These are phyloP conservation scores for Linhomoeus sp. DNA, from an alignment of 2,888 invertebrate genomes.

Conservation along the genomic window DNA sequence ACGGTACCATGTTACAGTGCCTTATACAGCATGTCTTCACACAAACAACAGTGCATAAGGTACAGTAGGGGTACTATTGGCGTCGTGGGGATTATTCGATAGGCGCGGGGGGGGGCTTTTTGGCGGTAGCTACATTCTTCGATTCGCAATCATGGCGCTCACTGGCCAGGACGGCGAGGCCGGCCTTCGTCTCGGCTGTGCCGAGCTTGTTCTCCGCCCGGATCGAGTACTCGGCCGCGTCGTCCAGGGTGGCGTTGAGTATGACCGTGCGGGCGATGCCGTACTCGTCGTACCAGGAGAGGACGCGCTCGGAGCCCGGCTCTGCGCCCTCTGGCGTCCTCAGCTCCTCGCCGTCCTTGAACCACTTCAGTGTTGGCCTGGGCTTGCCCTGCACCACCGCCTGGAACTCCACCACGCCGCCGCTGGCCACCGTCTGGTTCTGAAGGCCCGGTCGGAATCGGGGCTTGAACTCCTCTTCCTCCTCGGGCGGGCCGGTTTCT, in stretches of 20 bases:
- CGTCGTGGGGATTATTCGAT: no score
- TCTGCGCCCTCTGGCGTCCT: not conserved
- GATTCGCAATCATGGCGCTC: no score
- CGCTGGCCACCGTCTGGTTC: conserved; percentile 4
- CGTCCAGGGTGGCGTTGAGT: conserved; percentile 22
- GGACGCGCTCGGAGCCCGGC: conserved; percentile 10
- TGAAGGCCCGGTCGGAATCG: conserved; percentile 6
- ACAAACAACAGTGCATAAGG: no score
- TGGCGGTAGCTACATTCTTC: no score
- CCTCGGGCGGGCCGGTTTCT: not conserved
- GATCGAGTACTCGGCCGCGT: conserved; percentile 26
- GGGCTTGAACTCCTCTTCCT: not conserved
- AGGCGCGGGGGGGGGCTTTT: no score
- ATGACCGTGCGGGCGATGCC: conserved; percentile 24
- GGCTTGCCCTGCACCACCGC: conserved; percentile 28
- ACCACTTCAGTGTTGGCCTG: conserved; percentile 30
- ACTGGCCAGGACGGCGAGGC: conserved; percentile 15
- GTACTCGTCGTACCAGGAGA: conserved; percentile 23
- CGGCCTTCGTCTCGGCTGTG: conserved; percentile 20
- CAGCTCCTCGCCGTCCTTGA: conserved; percentile 9
- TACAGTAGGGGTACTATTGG: no score
- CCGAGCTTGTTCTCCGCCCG: conserved; percentile 27
- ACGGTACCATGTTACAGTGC: no score
- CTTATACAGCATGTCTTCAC: no score
- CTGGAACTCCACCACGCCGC: conserved; percentile 15